Evolutionary conservation across 2,113 vertebrate species (phyloP).

Genomic region (Otolemur garnettii): DNA sequence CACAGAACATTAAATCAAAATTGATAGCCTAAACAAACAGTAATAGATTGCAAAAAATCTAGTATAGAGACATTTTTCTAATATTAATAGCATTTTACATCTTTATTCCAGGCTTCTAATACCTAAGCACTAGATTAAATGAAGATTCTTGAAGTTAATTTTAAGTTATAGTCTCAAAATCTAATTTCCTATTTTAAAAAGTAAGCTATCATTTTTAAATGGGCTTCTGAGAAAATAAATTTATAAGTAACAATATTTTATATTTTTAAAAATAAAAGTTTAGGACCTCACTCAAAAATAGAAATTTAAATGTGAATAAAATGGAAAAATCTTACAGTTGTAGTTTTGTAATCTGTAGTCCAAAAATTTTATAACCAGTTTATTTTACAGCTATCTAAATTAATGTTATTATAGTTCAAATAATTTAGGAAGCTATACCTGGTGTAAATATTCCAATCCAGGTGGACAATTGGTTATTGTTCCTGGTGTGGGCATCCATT

Average conservation of each 20-base stretch:
- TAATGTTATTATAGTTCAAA: neutral
- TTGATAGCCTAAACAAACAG: neutral
- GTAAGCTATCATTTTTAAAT: neutral
- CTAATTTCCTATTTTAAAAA: neutral
- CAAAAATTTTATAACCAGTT: neutral
- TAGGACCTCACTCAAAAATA: neutral
- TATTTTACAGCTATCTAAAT: neutral
- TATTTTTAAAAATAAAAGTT: neutral
- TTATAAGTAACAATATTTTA: neutral
- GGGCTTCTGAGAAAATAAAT: neutral
- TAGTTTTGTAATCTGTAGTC: neutral
- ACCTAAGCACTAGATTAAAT: neutral
- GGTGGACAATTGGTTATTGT: neutral
- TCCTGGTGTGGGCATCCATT: neutral
- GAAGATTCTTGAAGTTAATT: neutral
- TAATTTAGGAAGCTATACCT: conserved; percentile 53
- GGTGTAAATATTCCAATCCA: conserved; percentile 47
- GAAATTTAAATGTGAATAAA: neutral
- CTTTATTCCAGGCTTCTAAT: neutral
- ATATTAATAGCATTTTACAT: neutral
- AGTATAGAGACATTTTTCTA: neutral
- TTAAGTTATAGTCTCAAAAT: neutral
- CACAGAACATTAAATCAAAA: conserved; percentile 2
- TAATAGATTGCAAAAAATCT: neutral
- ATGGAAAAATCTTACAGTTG: neutral